A percentile compares a stretch with the other conserved stretches of the same genome.
These are phyloP conservation scores for Deilephila elpenor DNA, from an alignment of 2,888 invertebrate genomes.

Conservation along the genomic window DNA sequence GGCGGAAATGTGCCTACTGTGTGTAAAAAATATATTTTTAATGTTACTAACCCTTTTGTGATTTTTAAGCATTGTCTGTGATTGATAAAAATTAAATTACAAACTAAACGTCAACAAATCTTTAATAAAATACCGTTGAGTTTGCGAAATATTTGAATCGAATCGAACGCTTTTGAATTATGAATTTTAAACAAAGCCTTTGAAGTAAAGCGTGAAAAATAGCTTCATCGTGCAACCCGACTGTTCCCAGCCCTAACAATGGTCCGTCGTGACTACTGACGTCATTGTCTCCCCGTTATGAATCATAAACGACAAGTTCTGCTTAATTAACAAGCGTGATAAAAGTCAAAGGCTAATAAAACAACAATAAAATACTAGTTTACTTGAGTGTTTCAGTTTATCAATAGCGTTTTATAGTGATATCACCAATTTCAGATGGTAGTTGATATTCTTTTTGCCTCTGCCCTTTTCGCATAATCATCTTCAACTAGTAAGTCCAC, in stretches of 20 bases:
- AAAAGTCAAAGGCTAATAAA: not conserved
- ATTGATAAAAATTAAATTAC: too few relatives aligned
- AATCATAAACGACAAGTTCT: constrained; percentile 49
- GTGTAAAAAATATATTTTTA: too few relatives aligned
- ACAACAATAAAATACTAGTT: not conserved
- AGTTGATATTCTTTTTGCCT: too few relatives aligned
- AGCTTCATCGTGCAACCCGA: constrained; percentile 37
- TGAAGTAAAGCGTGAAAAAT: constrained; percentile 12
- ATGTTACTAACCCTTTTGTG: too few relatives aligned
- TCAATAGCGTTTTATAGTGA: too few relatives aligned
- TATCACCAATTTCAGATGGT: too few relatives aligned
- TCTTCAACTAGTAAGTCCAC: too few relatives aligned
- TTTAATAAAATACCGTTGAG: not conserved
- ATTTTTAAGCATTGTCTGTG: too few relatives aligned
- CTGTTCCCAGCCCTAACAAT: constrained; percentile 47
- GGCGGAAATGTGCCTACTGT: too few relatives aligned
- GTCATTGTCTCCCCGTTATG: constrained; percentile 44
- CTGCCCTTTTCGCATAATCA: too few relatives aligned
- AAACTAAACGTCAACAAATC: not conserved
- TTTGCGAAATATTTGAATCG: not conserved
- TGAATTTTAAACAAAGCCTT: constrained; percentile 15
- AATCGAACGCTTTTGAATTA: constrained; percentile 1
- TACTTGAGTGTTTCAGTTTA: too few relatives aligned
- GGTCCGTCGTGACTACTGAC: constrained; percentile 40
- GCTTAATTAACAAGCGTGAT: constrained; percentile 43